Evolutionary conservation across 2,888 invertebrate species (phyloP), one percentile per base, ranked within the genome.

Genomic region (Junonia oenone): DNA sequence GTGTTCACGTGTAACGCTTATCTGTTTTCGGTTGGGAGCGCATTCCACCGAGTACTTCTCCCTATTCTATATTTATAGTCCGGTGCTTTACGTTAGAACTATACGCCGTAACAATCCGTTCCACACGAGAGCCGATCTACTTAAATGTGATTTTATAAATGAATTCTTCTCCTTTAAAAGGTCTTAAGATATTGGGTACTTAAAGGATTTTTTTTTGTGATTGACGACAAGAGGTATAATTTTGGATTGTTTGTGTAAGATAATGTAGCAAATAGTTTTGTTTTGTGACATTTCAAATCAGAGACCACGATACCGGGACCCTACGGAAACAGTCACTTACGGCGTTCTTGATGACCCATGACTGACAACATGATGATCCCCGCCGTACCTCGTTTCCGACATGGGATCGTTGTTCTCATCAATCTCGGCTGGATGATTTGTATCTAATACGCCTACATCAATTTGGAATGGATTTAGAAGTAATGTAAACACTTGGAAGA

Each of bases 1-100:
- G 59, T 66, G 56, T 47, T 61, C 56, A 52, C 63, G 64, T 63
- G 55, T 60, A 63, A 61, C 55, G 64, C 71, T 75, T 82, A 84
- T 84, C 80, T 81, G 76, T 77, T 78, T 76, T 76, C 73, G 74
- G 74, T 71, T 71, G 72, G 70, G 64, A 71, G 73, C 75, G 70
- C 80, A 79, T 77, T 78, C 76, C 76, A 73, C 71, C 56, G 45
- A 66, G 68, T 68, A 62, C 66, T 61, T 61, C 63, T 59, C 67
- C 67, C 65, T 66, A 64, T 67, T 66, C 68, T 69, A 66, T 77
- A 73, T 75, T 73, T 78, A 75, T 72, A 75, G 69, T 54, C 55
- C 49, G 47, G 59, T 62, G 68, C 51, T 59, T 67, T 72, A 73
- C 69, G 69, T 66, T 59, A 56, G 63, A 68, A 63, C 63, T 59